Conservation (phyloP, 2,113 vertebrate species). For the Agelaius phoeniceus region DNA sequence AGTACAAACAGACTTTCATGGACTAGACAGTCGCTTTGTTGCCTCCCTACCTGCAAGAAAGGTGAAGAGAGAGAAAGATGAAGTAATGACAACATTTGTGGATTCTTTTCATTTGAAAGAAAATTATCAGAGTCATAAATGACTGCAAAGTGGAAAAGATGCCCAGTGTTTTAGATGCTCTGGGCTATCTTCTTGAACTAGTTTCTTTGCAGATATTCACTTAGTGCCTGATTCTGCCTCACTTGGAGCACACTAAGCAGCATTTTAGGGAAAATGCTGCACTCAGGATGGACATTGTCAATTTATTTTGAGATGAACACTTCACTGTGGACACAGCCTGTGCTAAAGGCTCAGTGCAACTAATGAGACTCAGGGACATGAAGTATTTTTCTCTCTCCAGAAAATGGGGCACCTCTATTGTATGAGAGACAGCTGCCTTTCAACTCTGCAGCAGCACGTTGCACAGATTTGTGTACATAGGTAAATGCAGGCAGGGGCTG, state of each 20-base stretch:
- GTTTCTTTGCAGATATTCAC: not conserved
- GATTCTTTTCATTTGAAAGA: not conserved
- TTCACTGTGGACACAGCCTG: not conserved
- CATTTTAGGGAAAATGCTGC: not conserved
- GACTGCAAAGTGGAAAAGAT: not conserved
- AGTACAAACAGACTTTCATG: not conserved
- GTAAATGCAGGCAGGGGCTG: not conserved
- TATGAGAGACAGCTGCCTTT: not conserved
- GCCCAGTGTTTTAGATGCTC: not conserved
- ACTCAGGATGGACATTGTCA: not conserved
- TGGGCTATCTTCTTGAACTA: not conserved
- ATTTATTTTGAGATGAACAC: not conserved
- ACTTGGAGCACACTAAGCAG: not conserved
- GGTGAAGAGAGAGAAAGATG: not conserved
- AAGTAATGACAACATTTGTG: not conserved
- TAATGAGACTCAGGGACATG: not conserved
- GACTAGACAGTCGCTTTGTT: not conserved
- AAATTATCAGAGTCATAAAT: not conserved
- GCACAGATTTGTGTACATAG: not conserved
- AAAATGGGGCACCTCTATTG: not conserved
- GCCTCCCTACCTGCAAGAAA: not conserved
- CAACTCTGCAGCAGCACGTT: not conserved
- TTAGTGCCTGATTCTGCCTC: not conserved
- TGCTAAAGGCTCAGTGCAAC: accelerated
- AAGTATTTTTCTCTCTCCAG: not conserved